Evolutionary conservation across 2,797 vertebrate genomes (phyloP), one percentile per base, ranked within the genome.

Genomic region (Huso huso): DNA sequence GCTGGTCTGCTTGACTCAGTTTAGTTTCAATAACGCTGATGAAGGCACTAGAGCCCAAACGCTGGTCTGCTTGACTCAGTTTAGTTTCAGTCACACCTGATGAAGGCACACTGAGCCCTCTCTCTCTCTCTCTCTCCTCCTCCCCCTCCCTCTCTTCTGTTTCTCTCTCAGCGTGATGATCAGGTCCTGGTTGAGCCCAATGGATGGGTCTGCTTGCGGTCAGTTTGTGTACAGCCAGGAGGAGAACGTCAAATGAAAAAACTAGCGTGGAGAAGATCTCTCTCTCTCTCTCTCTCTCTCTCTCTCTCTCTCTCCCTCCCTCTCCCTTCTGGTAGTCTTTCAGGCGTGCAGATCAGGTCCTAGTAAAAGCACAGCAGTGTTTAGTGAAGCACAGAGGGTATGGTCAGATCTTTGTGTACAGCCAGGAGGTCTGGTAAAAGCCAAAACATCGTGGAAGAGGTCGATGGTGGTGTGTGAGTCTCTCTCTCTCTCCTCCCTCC

Each of bases 401-500:
- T 0, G 92, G 91, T 11, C 92, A 92, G 64, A 88, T 96, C 81
- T 95, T 95, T 77, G 91, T 97, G 76, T 95, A 82, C 72, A 95
- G 87, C 83, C 94, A 97, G 83, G 94, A 96, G 61, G 83, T 95
- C 92, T 66, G 88, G 96, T 70, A 96, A 97, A 65, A 94, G 94
- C 79, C 95, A 96, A 75, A 97, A 97, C 82, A 97, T 97, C 0
- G 94, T 97, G 81, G 94, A 97, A 83, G 96, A 96, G 79, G 96
- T 95, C n/a, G n/a, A n/a, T n/a, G n/a, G n/a, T n/a, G n/a, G n/a
- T n/a, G n/a, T n/a, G n/a, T n/a, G n/a, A n/a, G n/a, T 65, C 11
- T 48, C 23, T 49, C 8, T 51, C 15, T 50, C 8, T 57, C 6
- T 63, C 37, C 1, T 63, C 37, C 0, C 0, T 6, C 55, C 49